Base-by-base conservation (phyloP, 2,888 invertebrate genomes). In the Acrobasis consociella region DNA sequence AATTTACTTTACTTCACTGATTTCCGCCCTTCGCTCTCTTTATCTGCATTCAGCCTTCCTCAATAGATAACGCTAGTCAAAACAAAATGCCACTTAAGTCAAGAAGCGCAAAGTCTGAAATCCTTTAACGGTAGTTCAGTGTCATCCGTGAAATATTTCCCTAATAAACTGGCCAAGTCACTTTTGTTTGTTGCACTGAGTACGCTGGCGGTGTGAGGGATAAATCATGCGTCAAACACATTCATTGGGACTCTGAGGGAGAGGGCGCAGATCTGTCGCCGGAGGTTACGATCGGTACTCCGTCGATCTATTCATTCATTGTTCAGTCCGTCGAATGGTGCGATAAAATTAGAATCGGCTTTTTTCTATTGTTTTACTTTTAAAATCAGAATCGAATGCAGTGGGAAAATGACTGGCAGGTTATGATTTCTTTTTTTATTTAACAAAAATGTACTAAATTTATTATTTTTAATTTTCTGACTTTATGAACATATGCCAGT, bases 141-240 rank as follows among this genome's bases (percentile, higher is more conserved):
- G 55, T 51, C 58, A 60, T 58, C 63, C 49, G 42, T 55, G 73
- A 72, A 70, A 69, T 70, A 69, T 63, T 65, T 69, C 68, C 69
- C 70, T 72, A 73, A 76, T 74, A 71, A 72, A 72, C 69, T 69
- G 58, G 63, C 56, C 64, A 62, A 70, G 71, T 70, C 71, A 72
- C 62, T 76, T 79, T 77, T 78, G 70, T 76, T 75, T 73, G 76
- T 72, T 78, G 73, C 76, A 73, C 70, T 74, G 68, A 66, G 67
- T 72, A 67, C 70, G 67, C 69, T 68, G 62, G 68, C 68, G 77
- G 69, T 69, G 76, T 67, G 71, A 70, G 66, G 77, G 77, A 85
- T 86, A 87, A 86, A 87, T 85, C 85, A 85, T 80, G 82, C 82
- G 82, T 85, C 83, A 84, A 85, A 85, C 72, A 80, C 81, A 82